Conservation (phyloP, 1,140 invertebrate genomes). For the Musca vetustissima region DNA sequence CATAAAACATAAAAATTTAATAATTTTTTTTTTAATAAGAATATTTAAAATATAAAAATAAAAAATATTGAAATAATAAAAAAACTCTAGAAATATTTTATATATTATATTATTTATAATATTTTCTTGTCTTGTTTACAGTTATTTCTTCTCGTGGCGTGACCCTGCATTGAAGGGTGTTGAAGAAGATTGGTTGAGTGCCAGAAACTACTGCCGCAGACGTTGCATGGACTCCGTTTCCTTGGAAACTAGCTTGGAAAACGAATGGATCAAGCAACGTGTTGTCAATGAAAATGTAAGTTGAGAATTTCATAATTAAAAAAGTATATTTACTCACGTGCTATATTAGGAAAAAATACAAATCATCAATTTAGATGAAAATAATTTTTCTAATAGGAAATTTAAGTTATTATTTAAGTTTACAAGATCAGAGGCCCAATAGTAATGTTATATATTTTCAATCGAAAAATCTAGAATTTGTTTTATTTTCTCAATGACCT, state of each 20-base stretch:
- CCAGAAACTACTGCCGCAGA: conserved; percentile 78
- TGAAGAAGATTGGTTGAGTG: conserved; percentile 79
- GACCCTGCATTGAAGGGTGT: conserved; percentile 70
- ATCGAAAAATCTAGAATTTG: too few species aligned
- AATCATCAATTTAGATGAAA: too few species aligned
- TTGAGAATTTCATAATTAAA: conserved; percentile 17
- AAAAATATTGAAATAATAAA: too few species aligned
- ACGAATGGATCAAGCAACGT: conserved; percentile 77
- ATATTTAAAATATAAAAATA: too few species aligned
- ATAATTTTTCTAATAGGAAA: too few species aligned
- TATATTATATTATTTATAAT: background rate
- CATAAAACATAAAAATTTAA: too few species aligned
- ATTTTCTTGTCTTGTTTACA: conserved; percentile 38
- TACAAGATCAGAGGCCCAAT: too few species aligned
- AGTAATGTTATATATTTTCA: too few species aligned
- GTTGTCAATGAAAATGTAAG: conserved; percentile 74
- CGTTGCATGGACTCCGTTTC: conserved; percentile 85
- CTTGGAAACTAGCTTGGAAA: conserved; percentile 77
- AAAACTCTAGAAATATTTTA: background rate
- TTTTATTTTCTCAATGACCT: too few species aligned
- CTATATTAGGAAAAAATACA: too few species aligned
- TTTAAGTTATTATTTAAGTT: too few species aligned
- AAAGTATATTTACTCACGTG: background rate
- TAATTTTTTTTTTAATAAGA: too few species aligned
- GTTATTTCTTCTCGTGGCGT: conserved; percentile 84